A percentile compares a stretch with the other conserved stretches of the same genome.
Evolutionary conservation across 2,113 vertebrate species (phyloP).

Genomic region (Platichthys stellatus): DNA sequence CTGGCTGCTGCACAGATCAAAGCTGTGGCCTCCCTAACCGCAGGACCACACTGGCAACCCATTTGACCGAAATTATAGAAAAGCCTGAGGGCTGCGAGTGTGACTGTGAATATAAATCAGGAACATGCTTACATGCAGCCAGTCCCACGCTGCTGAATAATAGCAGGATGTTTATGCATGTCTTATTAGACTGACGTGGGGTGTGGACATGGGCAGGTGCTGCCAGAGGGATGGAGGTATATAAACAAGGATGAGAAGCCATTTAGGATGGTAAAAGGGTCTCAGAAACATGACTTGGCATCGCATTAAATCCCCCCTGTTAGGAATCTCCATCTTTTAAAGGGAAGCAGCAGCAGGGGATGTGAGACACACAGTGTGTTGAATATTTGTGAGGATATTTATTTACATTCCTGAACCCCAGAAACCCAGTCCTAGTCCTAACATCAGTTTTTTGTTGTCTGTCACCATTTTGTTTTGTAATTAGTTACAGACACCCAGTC

Average conservation of each 20-base stretch:
- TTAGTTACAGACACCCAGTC: background rate
- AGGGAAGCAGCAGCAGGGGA: slow-evolving; percentile 14
- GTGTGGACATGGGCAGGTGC: slow-evolving; percentile 55
- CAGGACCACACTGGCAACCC: slow-evolving; percentile 5
- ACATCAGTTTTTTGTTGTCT: background rate
- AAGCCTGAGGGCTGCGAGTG: slow-evolving; percentile 42
- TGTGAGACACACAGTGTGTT: background rate
- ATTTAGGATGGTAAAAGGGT: slow-evolving; percentile 56
- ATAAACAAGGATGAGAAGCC: slow-evolving; percentile 65
- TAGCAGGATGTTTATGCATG: slow-evolving; percentile 54
- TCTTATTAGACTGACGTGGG: slow-evolving; percentile 58
- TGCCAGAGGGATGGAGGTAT: slow-evolving; percentile 30
- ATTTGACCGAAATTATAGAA: slow-evolving; percentile 33
- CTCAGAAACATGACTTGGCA: slow-evolving; percentile 70
- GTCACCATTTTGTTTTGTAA: too few relatives aligned
- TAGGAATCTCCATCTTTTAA: slow-evolving; percentile 38
- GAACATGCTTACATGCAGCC: slow-evolving; percentile 45
- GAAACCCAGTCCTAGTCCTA: background rate
- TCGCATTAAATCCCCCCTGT: slow-evolving; percentile 64
- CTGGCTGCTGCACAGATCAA: slow-evolving; percentile 15
- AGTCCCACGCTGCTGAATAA: slow-evolving; percentile 52
- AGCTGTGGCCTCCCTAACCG: slow-evolving; percentile 20
- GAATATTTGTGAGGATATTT: background rate
- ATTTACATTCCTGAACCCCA: background rate
- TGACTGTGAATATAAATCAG: slow-evolving; percentile 63